Evolutionary conservation across 2,888 invertebrate genomes (phyloP).

Genomic region (Phortica okadai): DNA sequence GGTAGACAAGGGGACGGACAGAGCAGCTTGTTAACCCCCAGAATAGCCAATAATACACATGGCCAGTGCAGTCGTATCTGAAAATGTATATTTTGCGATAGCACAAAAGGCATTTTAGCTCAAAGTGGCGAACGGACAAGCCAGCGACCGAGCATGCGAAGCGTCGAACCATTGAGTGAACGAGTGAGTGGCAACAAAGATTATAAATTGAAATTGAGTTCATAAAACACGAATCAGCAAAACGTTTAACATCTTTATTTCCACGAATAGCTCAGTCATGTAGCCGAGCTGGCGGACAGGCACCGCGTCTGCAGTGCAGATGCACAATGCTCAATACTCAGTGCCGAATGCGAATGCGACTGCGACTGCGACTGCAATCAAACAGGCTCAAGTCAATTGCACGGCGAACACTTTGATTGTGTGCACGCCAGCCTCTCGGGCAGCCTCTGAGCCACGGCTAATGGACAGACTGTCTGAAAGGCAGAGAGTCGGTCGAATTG

Average conservation of each 20-base stretch:
- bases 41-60: constrained; percentile 30
- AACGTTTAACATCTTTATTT: constrained; percentile 74
- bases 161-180: constrained; percentile 31
- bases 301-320: constrained; percentile 53
- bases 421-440: constrained; percentile 40
- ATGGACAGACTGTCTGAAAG: constrained; percentile 35
- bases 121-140: constrained; percentile 45
- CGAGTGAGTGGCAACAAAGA: constrained; percentile 70
- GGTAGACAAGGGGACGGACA: not conserved
- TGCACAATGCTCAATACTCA: constrained; percentile 28
- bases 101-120: constrained; percentile 65
- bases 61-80: constrained; percentile 51
- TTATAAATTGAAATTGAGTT: constrained; percentile 74
- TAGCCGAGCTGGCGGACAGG: constrained; percentile 43
- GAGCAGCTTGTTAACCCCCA: constrained; percentile 33
- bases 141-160: constrained; percentile 9
- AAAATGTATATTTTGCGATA: constrained; percentile 65
- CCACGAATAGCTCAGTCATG: constrained; percentile 61
- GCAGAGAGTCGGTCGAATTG: not conserved
- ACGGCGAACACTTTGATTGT: constrained; percentile 43
- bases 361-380: constrained; percentile 69
- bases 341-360: constrained; percentile 55
- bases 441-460: constrained; percentile 36
- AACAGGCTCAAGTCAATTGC: constrained; percentile 67
- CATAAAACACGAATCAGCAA: constrained; percentile 75